Evolutionary conservation across 2,797 vertebrate species (phyloP).

Genomic region (Acipenser transmontanus): DNA sequence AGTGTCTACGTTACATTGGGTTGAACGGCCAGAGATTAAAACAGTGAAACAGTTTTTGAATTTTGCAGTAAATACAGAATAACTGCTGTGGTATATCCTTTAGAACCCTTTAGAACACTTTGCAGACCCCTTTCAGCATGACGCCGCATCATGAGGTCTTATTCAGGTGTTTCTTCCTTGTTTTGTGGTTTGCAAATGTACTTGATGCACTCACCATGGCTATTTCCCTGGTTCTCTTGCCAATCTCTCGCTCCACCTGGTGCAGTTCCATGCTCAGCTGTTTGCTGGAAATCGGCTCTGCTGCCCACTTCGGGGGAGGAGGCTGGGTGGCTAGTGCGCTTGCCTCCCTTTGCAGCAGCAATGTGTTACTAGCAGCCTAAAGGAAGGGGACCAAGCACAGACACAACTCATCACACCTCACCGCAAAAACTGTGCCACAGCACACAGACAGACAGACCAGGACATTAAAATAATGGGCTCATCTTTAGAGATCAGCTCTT

Average conservation of each 20-base stretch:
- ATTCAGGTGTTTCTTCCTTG: too few relatives aligned
- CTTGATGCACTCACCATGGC: constrained; percentile 70
- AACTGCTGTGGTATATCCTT: too few relatives aligned
- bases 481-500: not conserved
- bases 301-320: constrained; percentile 72
- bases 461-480: not conserved
- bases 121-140: not conserved
- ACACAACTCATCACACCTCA: constrained; percentile 41
- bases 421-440: constrained; percentile 19
- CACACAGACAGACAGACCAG: constrained; percentile 9
- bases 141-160: not conserved
- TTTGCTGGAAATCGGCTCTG: constrained; percentile 85
- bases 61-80: too few relatives aligned
- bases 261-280: constrained; percentile 93
- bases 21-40: too few relatives aligned
- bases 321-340: constrained; percentile 67
- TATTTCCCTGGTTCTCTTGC: constrained; percentile 90
- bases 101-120: too few relatives aligned
- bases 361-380: constrained; percentile 83
- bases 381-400: constrained; percentile 57
- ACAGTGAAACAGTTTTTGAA: too few relatives aligned
- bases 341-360: constrained; percentile 86
- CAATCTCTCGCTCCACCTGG: constrained; percentile 95
- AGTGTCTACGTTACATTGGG: too few relatives aligned
- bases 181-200: not conserved